Conservation (phyloP, 1,140 invertebrate species). For the Calosoma granatense region DNA sequence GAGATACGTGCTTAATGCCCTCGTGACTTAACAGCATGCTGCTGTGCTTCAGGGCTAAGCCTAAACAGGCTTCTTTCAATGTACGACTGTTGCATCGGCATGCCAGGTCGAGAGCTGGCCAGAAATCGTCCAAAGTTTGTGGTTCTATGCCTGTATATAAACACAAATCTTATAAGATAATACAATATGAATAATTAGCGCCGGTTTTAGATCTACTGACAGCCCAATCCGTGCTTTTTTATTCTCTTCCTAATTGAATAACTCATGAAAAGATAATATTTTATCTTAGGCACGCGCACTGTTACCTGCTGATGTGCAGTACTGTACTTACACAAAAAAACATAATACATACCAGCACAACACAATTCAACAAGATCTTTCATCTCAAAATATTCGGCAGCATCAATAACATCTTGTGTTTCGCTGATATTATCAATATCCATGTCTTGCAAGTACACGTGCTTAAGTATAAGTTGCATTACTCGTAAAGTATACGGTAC, state of each 20-base stretch:
- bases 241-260: too few relatives aligned
- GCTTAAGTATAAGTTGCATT: background rate
- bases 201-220: too few relatives aligned
- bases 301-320: too few relatives aligned
- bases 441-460: conserved; percentile 2
- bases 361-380: background rate
- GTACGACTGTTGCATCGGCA: background rate
- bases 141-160: background rate
- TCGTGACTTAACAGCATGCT: background rate
- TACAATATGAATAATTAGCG: too few relatives aligned
- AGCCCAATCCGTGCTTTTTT: too few relatives aligned
- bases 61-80: background rate
- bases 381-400: background rate
- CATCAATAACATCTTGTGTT: conserved; percentile 3
- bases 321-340: too few relatives aligned
- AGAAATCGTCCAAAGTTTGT: background rate
- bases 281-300: too few relatives aligned
- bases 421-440: background rate
- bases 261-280: too few relatives aligned
- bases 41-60: background rate
- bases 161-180: background rate
- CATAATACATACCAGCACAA: conserved; percentile 5
- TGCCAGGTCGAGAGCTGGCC: background rate
- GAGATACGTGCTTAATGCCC: background rate
- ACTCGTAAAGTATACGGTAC: background rate